Conservation (phyloP, 2,888 invertebrate genomes). For the Zaprionus lineosus region DNA sequence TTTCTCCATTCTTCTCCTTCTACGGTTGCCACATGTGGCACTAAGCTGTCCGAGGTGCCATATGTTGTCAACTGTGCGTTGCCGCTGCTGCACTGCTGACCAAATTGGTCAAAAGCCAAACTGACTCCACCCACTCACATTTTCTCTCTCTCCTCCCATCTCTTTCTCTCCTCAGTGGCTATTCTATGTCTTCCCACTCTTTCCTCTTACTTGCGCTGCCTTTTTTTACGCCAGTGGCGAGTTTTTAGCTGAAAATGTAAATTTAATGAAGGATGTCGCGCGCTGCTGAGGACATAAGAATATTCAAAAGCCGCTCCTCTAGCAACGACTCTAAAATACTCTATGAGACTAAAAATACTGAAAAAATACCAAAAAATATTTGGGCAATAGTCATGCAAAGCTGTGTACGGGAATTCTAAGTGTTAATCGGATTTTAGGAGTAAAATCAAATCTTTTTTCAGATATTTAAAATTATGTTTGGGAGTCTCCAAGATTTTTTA, state of each 20-base stretch:
- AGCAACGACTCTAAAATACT: no score
- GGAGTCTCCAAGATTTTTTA: no score
- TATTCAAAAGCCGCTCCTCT: background rate
- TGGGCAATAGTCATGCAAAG: no score
- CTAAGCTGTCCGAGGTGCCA: conserved; percentile 45
- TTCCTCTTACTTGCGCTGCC: background rate
- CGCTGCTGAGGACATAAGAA: conserved; percentile 17
- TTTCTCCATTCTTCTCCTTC: background rate
- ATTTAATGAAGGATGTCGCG: conserved; percentile 59
- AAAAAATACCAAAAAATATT: no score
- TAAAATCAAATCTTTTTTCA: no score
- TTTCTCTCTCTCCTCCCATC: background rate
- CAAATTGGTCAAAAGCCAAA: conserved; percentile 33
- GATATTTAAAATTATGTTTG: no score
- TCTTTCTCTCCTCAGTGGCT: background rate
- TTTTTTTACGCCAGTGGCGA: background rate
- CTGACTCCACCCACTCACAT: conserved; percentile 8
- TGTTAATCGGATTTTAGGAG: no score
- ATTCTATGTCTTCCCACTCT: background rate
- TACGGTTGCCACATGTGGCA: no score
- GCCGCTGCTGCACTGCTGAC: conserved; percentile 43
- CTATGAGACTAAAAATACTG: no score
- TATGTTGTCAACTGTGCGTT: conserved; percentile 74
- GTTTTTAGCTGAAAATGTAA: conserved; percentile 59
- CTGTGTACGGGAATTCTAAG: no score